phyloP scores from a whole-genome alignment of 2,113 vertebrate genomes.

The Echinops telfairi region DNA sequence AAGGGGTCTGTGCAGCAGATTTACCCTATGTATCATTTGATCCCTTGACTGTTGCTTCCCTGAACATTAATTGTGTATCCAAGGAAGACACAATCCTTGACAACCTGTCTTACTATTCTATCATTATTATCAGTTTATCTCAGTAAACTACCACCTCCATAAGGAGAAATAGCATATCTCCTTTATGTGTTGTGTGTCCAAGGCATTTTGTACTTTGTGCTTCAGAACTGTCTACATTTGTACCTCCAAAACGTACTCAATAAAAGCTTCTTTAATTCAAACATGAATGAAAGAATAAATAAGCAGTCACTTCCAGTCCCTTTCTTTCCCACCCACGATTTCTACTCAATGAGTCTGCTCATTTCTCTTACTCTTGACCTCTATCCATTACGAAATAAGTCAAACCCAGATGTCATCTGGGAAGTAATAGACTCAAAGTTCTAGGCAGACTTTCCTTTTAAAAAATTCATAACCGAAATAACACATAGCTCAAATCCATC shows the following conservation, averaged over 20 bases:
- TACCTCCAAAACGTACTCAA: constrained; percentile 1
- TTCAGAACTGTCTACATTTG: too few species aligned
- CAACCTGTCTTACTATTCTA: neutral
- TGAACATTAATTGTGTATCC: too few species aligned
- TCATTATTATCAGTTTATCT: neutral
- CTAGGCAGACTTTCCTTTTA: neutral
- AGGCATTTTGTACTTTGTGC: neutral
- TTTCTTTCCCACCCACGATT: neutral
- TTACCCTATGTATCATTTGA: too few species aligned
- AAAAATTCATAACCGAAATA: constrained; percentile 12
- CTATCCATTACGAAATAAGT: constrained; percentile 31
- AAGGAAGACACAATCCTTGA: too few species aligned
- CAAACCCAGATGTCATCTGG: constrained; percentile 23
- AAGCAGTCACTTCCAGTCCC: neutral
- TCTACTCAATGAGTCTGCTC: neutral
- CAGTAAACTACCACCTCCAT: neutral
- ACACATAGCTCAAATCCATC: neutral
- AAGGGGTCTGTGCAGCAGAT: too few species aligned
- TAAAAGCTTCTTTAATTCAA: neutral
- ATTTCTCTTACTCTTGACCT: constrained; percentile 10
- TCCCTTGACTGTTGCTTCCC: too few species aligned
- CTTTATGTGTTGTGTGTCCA: neutral
- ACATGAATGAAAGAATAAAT: constrained; percentile 26
- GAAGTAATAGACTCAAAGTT: neutral
- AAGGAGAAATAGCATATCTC: neutral